Percentiles rank a stretch among this genome's conserved stretches.
phyloP scores from a whole-genome alignment of 2,113 vertebrate species.

The Felis catus region F.catus_Fca126_mat1.0 CM031421.1:8528001-8528500 shows the following conservation, averaged over 20 bases:
- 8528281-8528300: background rate
- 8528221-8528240: background rate
- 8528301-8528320: background rate
- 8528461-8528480: constrained; percentile 8
- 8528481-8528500: background rate
- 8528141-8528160: background rate
- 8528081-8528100: background rate
- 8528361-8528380: background rate
- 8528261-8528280: background rate
- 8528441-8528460: constrained; percentile 14
- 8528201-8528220: background rate
- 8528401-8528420: background rate
- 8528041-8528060: constrained; percentile 31
- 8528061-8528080: background rate
- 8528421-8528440: background rate
- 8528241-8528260: background rate
- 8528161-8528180: accelerated
- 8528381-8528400: background rate
- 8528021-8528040: background rate
- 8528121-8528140: background rate
- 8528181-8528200: background rate
- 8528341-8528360: background rate
- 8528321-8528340: background rate
- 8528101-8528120: background rate
- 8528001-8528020: background rate